phyloP scores from a whole-genome alignment of 2,113 vertebrate genomes.

The Willisornis vidua region DNA sequence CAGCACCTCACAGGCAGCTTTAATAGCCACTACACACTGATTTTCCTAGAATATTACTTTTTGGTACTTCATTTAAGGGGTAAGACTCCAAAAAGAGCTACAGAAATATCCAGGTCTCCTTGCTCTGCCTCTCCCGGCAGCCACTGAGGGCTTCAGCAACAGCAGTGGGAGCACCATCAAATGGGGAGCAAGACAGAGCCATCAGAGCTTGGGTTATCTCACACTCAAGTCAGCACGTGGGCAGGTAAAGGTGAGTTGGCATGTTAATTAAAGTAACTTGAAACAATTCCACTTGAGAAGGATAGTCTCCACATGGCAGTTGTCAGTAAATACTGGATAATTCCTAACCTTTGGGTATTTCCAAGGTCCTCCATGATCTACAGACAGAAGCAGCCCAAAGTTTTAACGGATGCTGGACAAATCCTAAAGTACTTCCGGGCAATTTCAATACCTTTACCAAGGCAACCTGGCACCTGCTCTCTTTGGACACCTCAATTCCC shows the following conservation, averaged over 20 bases:
- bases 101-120: background rate
- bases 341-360: background rate
- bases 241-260: background rate
- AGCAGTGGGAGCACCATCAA: background rate
- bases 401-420: background rate
- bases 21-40: background rate
- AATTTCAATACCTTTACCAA: background rate
- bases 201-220: background rate
- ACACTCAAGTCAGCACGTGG: background rate
- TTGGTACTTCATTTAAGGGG: background rate
- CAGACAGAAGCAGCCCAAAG: background rate
- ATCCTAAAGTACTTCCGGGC: background rate
- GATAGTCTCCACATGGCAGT: background rate
- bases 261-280: background rate
- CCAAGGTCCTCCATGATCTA: background rate
- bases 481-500: background rate
- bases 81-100: background rate
- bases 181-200: background rate
- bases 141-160: background rate
- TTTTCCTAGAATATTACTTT: background rate
- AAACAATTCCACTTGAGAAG: background rate
- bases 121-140: background rate
- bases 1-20: constrained; percentile 7
- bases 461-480: background rate
- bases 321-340: background rate